Conservation (phyloP, 2,888 invertebrate genomes). For the Syrista parreyssii region DNA sequence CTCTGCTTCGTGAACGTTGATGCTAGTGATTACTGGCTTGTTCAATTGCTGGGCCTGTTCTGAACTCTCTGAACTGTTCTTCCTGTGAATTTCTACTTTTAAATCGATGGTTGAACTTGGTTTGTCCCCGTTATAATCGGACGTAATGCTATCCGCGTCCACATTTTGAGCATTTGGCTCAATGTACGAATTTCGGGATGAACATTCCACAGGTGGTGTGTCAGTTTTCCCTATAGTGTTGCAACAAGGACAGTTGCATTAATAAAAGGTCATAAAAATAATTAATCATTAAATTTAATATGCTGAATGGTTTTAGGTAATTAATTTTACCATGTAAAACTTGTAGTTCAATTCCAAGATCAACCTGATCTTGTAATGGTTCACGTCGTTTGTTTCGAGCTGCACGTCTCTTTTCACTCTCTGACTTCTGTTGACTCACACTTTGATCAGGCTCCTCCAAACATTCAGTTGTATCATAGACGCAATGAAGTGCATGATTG, state of each 20-base stretch:
- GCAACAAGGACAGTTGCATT: neutral
- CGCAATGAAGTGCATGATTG: constrained; percentile 90
- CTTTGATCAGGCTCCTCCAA: constrained; percentile 72
- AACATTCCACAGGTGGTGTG: constrained; percentile 69
- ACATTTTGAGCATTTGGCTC: constrained; percentile 62
- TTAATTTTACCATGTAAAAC: constrained; percentile 55
- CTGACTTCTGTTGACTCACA: constrained; percentile 68
- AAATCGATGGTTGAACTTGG: constrained; percentile 74
- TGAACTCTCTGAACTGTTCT: constrained; percentile 90
- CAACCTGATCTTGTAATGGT: constrained; percentile 62
- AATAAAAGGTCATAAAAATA: neutral
- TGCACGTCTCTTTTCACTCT: constrained; percentile 66
- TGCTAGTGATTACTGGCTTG: constrained; percentile 50
- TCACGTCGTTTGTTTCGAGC: constrained; percentile 57
- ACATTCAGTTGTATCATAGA: constrained; percentile 95
- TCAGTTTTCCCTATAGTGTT: constrained; percentile 56
- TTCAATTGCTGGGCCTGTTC: constrained; percentile 72
- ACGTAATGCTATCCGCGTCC: constrained; percentile 64
- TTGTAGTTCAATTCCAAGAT: constrained; percentile 61
- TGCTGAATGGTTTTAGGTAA: neutral
- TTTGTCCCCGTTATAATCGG: constrained; percentile 62
- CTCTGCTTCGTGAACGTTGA: constrained; percentile 55
- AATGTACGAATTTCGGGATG: constrained; percentile 68
- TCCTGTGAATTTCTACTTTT: constrained; percentile 93
- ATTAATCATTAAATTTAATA: neutral